Evolutionary conservation across 35 echinoderm and acorn worm species (phyloP).

Genomic region (Ophiothrix spiculata): DNA sequence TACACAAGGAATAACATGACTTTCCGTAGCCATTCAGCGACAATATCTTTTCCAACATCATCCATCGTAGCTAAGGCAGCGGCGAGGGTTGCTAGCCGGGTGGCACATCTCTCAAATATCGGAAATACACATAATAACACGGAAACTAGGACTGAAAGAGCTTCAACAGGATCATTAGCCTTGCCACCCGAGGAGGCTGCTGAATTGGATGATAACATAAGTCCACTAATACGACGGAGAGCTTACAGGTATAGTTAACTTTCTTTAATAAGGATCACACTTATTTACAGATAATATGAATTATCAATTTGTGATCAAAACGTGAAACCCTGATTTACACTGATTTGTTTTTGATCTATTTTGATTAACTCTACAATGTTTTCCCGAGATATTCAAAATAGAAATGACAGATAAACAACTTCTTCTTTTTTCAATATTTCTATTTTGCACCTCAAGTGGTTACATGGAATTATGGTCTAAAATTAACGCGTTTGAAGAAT

Average conservation of each 20-base stretch:
- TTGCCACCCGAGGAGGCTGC: background rate
- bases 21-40: background rate
- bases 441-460: no score
- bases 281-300: no score
- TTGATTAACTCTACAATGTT: no score
- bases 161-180: slow-evolving; percentile 21
- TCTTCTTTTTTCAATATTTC: no score
- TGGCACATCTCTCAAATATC: background rate
- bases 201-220: slow-evolving; percentile 17
- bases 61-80: background rate
- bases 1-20: slow-evolving; percentile 9
- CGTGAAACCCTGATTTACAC: no score
- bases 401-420: no score
- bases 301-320: no score
- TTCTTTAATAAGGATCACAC: no score
- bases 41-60: background rate
- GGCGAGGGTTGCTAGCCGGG: background rate
- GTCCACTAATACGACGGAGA: slow-evolving; percentile 31
- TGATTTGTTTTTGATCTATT: no score
- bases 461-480: no score
- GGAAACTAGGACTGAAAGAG: slow-evolving; percentile 21
- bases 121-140: background rate
- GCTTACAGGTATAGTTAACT: slow-evolving; percentile 43
- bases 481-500: no score
- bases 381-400: no score